These are phyloP conservation scores for Aelia acuminata DNA, from an alignment of 2,888 invertebrate genomes.

Conservation along the genomic window DNA sequence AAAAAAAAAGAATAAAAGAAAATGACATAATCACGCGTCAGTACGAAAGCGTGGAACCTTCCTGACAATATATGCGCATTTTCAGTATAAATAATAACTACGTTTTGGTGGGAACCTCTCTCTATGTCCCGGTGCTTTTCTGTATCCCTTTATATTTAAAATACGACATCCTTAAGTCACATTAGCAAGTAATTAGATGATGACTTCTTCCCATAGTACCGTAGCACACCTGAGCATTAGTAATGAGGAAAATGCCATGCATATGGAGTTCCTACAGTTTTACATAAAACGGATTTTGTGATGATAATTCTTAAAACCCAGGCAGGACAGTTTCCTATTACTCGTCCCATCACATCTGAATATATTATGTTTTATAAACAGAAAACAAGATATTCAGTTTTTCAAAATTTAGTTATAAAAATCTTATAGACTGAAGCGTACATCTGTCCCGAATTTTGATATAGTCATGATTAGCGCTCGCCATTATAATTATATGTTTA, in stretches of 20 bases:
- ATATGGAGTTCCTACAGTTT: neutral
- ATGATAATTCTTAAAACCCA: neutral
- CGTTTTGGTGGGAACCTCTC: neutral
- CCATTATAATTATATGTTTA: too few species aligned
- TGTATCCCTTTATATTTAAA: constrained; percentile 6
- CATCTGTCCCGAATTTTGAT: too few species aligned
- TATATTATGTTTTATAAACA: too few species aligned
- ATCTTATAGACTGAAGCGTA: too few species aligned
- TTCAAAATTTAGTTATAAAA: too few species aligned
- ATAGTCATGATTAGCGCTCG: too few species aligned
- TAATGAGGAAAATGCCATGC: too few species aligned
- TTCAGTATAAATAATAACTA: constrained; percentile 13
- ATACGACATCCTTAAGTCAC: neutral
- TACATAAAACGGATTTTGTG: neutral
- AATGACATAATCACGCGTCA: constrained; percentile 18
- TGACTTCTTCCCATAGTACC: neutral
- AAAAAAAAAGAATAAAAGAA: neutral
- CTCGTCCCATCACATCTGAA: too few species aligned
- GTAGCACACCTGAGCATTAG: too few species aligned
- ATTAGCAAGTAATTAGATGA: constrained; percentile 31
- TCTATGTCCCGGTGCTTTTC: neutral
- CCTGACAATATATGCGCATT: constrained; percentile 3
- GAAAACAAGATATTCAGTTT: too few species aligned
- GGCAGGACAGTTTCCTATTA: too few species aligned
- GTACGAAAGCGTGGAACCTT: constrained; percentile 17